Percentiles rank a stretch among this genome's conserved stretches.
These are phyloP conservation scores for Istiophorus platypterus DNA, from an alignment of 2,113 vertebrate genomes.

Conservation along the genomic window DNA sequence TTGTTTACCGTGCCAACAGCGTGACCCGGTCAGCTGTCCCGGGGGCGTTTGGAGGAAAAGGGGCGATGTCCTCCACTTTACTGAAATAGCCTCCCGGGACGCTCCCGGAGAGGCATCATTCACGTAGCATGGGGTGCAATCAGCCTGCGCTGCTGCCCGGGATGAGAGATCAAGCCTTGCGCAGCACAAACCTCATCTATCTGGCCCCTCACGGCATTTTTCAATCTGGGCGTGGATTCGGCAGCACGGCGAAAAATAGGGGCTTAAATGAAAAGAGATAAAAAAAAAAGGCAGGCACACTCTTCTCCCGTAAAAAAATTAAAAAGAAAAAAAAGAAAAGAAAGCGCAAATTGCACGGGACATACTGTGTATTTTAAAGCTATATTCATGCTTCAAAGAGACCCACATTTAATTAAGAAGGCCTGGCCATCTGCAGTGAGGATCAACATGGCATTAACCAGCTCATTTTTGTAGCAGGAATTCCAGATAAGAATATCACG, in stretches of 20 bases:
- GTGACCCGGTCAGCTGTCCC: slow-evolving; percentile 72
- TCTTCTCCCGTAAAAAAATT: slow-evolving; percentile 39
- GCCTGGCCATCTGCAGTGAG: slow-evolving; percentile 51
- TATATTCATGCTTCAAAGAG: slow-evolving; percentile 61
- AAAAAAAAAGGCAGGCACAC: slow-evolving; percentile 51
- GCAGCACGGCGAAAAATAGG: slow-evolving; percentile 60
- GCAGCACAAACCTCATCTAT: slow-evolving; percentile 68
- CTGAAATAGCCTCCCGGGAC: slow-evolving; percentile 60
- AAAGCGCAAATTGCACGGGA: slow-evolving; percentile 49
- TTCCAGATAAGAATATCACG: slow-evolving; percentile 32
- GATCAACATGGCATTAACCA: slow-evolving; percentile 42
- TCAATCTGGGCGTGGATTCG: slow-evolving; percentile 65
- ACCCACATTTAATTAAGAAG: slow-evolving; percentile 59
- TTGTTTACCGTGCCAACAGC: slow-evolving; percentile 74
- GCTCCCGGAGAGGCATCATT: slow-evolving; percentile 62
- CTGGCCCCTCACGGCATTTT: slow-evolving; percentile 67
- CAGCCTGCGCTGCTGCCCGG: slow-evolving; percentile 61
- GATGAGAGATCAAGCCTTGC: slow-evolving; percentile 70
- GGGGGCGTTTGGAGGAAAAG: slow-evolving; percentile 14
- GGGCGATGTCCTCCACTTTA: slow-evolving; percentile 56
- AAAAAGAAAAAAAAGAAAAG: too few relatives aligned
- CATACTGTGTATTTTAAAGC: slow-evolving; percentile 52
- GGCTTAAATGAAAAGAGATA: slow-evolving; percentile 64
- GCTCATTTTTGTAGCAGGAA: slow-evolving; percentile 36
- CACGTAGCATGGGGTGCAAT: slow-evolving; percentile 65